Percentiles rank a stretch among this genome's conserved stretches.
phyloP scores from a whole-genome alignment of 1,140 invertebrate genomes.

The Drosophila oshimai region DNA sequence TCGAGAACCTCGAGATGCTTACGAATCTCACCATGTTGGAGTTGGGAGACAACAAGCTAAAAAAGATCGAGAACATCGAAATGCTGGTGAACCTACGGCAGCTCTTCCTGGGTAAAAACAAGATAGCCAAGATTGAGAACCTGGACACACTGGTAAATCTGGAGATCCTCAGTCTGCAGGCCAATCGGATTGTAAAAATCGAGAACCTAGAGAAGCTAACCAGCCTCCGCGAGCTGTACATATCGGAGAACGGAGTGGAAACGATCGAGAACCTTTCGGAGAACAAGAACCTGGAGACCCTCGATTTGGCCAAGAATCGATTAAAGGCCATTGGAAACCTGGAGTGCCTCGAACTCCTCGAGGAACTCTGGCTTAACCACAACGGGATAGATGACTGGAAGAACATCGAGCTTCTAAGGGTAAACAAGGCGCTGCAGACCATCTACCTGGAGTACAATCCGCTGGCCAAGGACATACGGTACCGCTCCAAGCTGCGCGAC shows the following conservation, averaged over 20 bases:
- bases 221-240: conserved; percentile 94
- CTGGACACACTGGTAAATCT: conserved; percentile 90
- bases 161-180: conserved; percentile 93
- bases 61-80: conserved; percentile 93
- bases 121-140: conserved; percentile 95
- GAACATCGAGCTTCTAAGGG: conserved; percentile 89
- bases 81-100: conserved; percentile 88
- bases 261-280: conserved; percentile 89
- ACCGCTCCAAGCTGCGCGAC: conserved; percentile 95
- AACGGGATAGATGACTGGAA: conserved; percentile 95
- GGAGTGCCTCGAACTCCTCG: conserved; percentile 88
- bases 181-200: conserved; percentile 94
- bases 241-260: conserved; percentile 96
- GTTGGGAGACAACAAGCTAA: conserved; percentile 93
- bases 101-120: conserved; percentile 97
- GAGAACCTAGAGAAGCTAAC: conserved; percentile 91
- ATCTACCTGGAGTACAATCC: conserved; percentile 98
- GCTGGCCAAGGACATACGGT: conserved; percentile 91
- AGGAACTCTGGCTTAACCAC: conserved; percentile 98
- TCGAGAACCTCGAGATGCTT: conserved; percentile 95
- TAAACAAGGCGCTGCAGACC: conserved; percentile 91
- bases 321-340: conserved; percentile 93
- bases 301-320: conserved; percentile 95
- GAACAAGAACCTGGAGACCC: conserved; percentile 89
- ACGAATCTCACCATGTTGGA: conserved; percentile 93